Percentiles rank a stretch among this genome's conserved stretches.
These are phyloP conservation scores for Ictidomys tridecemlineatus DNA, from an alignment of 2,113 vertebrate species.

Conservation along the genomic window DNA sequence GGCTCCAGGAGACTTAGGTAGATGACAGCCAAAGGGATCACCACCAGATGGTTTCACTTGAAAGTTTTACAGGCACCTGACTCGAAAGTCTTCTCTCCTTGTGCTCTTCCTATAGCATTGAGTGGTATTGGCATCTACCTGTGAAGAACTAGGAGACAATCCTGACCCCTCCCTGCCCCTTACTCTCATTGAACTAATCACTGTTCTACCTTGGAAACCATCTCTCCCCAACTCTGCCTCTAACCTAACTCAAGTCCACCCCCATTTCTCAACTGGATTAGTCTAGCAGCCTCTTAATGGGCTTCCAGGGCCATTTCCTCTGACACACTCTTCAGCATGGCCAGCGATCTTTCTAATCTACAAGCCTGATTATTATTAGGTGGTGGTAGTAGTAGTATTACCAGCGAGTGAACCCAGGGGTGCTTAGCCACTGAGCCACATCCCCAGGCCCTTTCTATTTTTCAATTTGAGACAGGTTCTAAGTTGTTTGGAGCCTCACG, in stretches of 20 bases:
- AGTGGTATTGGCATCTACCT: not conserved
- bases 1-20: not conserved
- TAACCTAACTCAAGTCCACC: not conserved
- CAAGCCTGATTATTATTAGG: too few species aligned
- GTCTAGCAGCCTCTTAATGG: not conserved
- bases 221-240: not conserved
- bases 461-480: too few species aligned
- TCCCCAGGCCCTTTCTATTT: too few species aligned
- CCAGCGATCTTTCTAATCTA: not conserved
- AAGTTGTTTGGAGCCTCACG: too few species aligned
- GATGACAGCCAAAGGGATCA: not conserved
- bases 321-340: not conserved
- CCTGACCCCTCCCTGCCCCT: not conserved
- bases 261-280: not conserved
- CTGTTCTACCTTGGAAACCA: not conserved
- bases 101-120: not conserved
- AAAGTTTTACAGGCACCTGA: not conserved
- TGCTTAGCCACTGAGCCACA: too few species aligned
- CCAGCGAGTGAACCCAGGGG: too few species aligned
- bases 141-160: not conserved
- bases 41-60: not conserved
- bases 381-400: too few species aligned
- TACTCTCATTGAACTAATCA: not conserved
- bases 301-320: slow-evolving; percentile 11
- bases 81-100: not conserved